Base-by-base conservation (phyloP, 2,888 invertebrate genomes). In the Trissolcus brochymenae region DNA sequence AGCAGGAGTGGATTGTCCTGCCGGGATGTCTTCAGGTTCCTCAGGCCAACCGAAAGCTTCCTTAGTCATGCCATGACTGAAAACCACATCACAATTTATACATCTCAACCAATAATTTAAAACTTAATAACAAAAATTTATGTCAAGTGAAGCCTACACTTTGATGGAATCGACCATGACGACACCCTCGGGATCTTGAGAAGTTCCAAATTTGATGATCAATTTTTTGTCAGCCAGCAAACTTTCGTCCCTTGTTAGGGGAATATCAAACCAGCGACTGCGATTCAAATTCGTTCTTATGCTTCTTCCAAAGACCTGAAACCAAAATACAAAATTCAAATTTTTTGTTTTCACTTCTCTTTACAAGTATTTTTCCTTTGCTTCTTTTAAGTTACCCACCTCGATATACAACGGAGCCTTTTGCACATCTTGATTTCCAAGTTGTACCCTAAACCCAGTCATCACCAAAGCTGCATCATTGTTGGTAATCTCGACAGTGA, bases 11-110 rank as follows among this genome's bases (percentile, higher is more conserved):
- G 88, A 82, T 61, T 88, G 87, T 9, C 88, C 86, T 11, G 87
- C 86, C n/a, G 89, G 81, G 35, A 90, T 89, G 78, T 98, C 98
- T 84, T 98, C 98, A 7, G 92, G 93, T 85, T 98, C 98, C 87
- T 98, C 98, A 0, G 98, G 98, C 98, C 98, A 98, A 50, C 98
- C 98, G 86, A 98, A 98, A 0, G 94, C 92, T 87, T 98, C 98
- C 89, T 98, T 98, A 1, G 96, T 95, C 90, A 97, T 98, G 0
- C 97, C 97, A 87, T 98, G 98, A 84, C 94, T 94, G 82, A 13
- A n/a, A 49, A 60, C 25, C 25, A 25, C 4, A 25, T 6, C 19
- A 43, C 2, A 41, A 53, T 9, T 25, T 6, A 25, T 4, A 25
- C 6, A 25, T 25, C 25, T 25, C 25, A 25, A 4, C 25, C 2